These are phyloP conservation scores for Belonocnema kinseyi DNA, from an alignment of 1,140 invertebrate genomes.

Conservation along the genomic window DNA sequence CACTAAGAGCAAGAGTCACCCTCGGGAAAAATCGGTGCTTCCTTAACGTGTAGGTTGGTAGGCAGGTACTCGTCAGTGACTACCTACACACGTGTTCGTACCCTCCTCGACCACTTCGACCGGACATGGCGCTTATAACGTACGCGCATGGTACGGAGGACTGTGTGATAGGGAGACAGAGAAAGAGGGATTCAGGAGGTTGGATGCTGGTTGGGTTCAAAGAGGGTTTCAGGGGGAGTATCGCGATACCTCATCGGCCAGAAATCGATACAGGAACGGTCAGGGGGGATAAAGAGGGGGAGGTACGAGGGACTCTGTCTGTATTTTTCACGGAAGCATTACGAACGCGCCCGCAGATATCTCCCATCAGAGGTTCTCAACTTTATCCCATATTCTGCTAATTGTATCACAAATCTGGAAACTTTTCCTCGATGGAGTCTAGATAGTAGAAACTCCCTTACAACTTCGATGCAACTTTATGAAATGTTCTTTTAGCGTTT, in stretches of 20 bases:
- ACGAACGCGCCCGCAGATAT: constrained; percentile 61
- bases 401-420: constrained; percentile 2
- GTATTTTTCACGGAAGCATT: constrained; percentile 69
- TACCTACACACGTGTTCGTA: constrained; percentile 35
- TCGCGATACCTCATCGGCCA: constrained; percentile 70
- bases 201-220: constrained; percentile 28
- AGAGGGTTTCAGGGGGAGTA: constrained; percentile 57
- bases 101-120: constrained; percentile 34
- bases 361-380: constrained; percentile 62
- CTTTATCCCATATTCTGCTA: constrained; percentile 40
- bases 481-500: neutral
- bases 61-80: neutral
- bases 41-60: neutral
- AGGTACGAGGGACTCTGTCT: constrained; percentile 53
- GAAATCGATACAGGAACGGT: constrained; percentile 72
- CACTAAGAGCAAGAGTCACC: constrained; percentile 2
- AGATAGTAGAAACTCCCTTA: neutral
- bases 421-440: neutral
- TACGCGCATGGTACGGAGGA: constrained; percentile 26
- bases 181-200: constrained; percentile 38
- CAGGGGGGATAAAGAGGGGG: constrained; percentile 44
- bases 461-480: too few species aligned
- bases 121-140: constrained; percentile 40
- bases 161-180: constrained; percentile 42
- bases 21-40: constrained; percentile 12